phyloP scores from a whole-genome alignment of 92 coral and sea anemone species.

The Epizoanthus illoricatus region DNA sequence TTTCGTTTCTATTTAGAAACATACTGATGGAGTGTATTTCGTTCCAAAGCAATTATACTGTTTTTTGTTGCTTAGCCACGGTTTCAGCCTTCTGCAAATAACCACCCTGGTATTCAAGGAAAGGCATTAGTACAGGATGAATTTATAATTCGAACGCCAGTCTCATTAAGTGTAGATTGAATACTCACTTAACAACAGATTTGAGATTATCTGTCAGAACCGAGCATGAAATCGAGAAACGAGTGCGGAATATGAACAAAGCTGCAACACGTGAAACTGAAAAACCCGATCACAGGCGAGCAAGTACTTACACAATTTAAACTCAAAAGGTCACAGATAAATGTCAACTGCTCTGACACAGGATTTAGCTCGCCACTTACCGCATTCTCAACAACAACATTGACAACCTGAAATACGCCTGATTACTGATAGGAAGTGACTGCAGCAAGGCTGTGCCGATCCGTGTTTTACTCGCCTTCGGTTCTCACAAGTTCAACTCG shows the following conservation, averaged over 20 bases:
- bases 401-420: not conserved
- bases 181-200: not conserved
- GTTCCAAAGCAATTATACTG: too few species aligned
- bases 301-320: not conserved
- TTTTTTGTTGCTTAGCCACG: too few species aligned
- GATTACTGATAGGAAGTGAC: too few species aligned
- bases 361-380: not conserved
- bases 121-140: too few species aligned
- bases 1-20: too few species aligned
- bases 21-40: too few species aligned
- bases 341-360: constrained; percentile 14
- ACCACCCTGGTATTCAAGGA: too few species aligned
- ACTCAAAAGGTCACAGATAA: constrained; percentile 28
- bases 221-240: not conserved
- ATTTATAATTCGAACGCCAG: too few species aligned
- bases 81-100: too few species aligned
- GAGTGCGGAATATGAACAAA: not conserved
- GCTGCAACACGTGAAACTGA: not conserved
- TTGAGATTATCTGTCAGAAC: too few species aligned
- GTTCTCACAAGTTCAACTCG: too few species aligned
- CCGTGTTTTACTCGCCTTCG: not conserved
- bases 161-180: not conserved
- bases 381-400: not conserved
- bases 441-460: not conserved
- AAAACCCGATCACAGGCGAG: not conserved